A percentile compares a stretch with the other conserved stretches of the same genome.
Evolutionary conservation across 2,888 invertebrate species (phyloP).

Genomic region (Heliothis peltigera): DNA sequence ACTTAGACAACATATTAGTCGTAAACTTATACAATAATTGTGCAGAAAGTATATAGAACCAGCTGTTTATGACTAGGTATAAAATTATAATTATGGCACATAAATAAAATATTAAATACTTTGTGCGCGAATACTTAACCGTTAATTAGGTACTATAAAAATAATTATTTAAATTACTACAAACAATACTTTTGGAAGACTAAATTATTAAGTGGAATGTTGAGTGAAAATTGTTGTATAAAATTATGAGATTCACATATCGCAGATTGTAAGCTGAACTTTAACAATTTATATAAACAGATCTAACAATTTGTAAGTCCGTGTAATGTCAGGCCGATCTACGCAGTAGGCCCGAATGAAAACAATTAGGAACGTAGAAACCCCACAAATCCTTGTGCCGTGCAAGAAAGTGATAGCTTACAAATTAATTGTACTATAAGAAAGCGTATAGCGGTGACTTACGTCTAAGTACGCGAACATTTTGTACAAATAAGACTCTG

Average conservation of each 20-base stretch:
- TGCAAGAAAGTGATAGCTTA: constrained; percentile 71
- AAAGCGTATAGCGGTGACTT: constrained; percentile 78
- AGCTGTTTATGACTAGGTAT: constrained; percentile 61
- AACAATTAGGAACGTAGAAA: constrained; percentile 64
- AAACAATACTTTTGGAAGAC: constrained; percentile 64
- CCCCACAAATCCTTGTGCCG: constrained; percentile 68
- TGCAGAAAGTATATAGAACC: constrained; percentile 56
- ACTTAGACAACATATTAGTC: constrained; percentile 41
- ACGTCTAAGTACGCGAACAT: constrained; percentile 62
- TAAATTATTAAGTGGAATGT: constrained; percentile 65
- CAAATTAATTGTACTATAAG: constrained; percentile 77
- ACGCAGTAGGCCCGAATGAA: constrained; percentile 53
- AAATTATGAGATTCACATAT: constrained; percentile 50
- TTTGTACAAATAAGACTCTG: constrained; percentile 57
- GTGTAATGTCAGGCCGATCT: constrained; percentile 46
- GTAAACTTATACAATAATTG: constrained; percentile 53
- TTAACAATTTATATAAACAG: constrained; percentile 35
- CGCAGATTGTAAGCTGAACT: constrained; percentile 41
- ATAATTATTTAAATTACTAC: constrained; percentile 51
- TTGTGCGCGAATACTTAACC: constrained; percentile 56
- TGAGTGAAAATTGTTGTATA: constrained; percentile 37
- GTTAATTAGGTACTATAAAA: constrained; percentile 49
- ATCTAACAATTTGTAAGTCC: constrained; percentile 43
- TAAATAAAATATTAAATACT: constrained; percentile 40
- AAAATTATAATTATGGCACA: constrained; percentile 59